Percentiles rank a stretch among this genome's conserved stretches.
phyloP scores from a whole-genome alignment of 2,888 invertebrate genomes.

The Celastrina argiolus region DNA sequence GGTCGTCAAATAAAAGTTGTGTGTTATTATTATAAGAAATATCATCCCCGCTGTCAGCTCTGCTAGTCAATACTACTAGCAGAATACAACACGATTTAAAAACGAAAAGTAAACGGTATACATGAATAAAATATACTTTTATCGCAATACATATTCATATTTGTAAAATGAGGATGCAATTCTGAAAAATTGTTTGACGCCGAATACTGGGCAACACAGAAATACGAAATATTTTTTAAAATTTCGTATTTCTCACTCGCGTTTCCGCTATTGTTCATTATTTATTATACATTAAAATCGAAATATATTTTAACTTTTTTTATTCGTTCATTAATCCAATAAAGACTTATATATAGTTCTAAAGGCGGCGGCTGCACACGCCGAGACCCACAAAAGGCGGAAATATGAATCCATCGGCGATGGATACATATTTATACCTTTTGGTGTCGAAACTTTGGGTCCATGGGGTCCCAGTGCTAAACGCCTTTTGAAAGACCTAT shows the following conservation, averaged over 20 bases:
- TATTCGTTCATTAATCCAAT: too few species aligned
- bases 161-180: conserved; percentile 4
- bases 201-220: not conserved
- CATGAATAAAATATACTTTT: conserved; percentile 19
- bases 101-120: not conserved
- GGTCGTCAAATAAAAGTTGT: not conserved
- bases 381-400: too few species aligned
- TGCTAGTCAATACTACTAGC: not conserved
- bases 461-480: too few species aligned
- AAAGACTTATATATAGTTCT: too few species aligned
- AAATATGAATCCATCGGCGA: too few species aligned
- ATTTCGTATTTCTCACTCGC: not conserved
- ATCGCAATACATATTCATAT: conserved; percentile 19
- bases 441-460: too few species aligned
- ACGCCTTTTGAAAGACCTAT: too few species aligned
- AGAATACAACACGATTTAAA: not conserved
- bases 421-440: too few species aligned
- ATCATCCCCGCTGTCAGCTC: not conserved
- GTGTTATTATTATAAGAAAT: not conserved
- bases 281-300: not conserved
- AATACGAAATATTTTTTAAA: not conserved
- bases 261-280: not conserved
- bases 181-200: not conserved
- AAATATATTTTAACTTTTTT: not conserved
- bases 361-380: too few species aligned